A percentile compares a stretch with the other conserved stretches of the same genome.
phyloP scores from a whole-genome alignment of 2,888 invertebrate species.

The Rhyacophila evoluta region DNA sequence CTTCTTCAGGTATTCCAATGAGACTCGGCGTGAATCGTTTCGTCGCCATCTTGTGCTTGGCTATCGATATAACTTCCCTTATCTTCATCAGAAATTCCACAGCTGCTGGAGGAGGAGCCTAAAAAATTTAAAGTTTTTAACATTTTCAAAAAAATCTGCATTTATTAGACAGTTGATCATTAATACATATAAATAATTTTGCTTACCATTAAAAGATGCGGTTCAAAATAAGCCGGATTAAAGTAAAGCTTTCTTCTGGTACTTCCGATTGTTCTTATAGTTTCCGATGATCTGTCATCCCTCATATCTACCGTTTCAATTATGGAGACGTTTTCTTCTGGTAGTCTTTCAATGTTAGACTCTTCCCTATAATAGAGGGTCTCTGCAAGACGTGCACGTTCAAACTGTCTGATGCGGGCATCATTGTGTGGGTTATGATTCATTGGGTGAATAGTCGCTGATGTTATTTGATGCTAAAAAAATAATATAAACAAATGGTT shows the following conservation, averaged over 20 bases:
- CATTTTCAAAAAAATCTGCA: too few species aligned
- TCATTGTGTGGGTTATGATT: constrained; percentile 56
- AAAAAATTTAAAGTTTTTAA: too few species aligned
- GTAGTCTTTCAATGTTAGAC: constrained; percentile 77
- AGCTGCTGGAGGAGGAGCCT: constrained; percentile 92
- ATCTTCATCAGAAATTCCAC: constrained; percentile 90
- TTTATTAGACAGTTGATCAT: too few species aligned
- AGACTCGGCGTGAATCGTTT: constrained; percentile 85
- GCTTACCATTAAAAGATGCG: constrained; percentile 83
- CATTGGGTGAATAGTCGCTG: constrained; percentile 79
- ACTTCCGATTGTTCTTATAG: constrained; percentile 75
- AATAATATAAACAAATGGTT: too few species aligned
- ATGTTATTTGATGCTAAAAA: constrained; percentile 71
- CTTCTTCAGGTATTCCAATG: constrained; percentile 86
- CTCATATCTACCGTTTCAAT: constrained; percentile 80
- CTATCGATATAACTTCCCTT: constrained; percentile 89
- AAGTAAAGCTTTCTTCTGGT: constrained; percentile 86
- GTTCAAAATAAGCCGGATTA: constrained; percentile 93
- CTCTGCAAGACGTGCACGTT: constrained; percentile 50
- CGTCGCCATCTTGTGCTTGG: constrained; percentile 87
- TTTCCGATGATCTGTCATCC: constrained; percentile 74
- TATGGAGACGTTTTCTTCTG: constrained; percentile 87
- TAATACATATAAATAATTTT: too few species aligned
- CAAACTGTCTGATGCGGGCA: constrained; percentile 61
- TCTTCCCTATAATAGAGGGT: constrained; percentile 65